Evolutionary conservation across 2,888 invertebrate genomes (phyloP), one percentile per base, ranked within the genome.

Genomic region (Leptopilina myrica): DNA sequence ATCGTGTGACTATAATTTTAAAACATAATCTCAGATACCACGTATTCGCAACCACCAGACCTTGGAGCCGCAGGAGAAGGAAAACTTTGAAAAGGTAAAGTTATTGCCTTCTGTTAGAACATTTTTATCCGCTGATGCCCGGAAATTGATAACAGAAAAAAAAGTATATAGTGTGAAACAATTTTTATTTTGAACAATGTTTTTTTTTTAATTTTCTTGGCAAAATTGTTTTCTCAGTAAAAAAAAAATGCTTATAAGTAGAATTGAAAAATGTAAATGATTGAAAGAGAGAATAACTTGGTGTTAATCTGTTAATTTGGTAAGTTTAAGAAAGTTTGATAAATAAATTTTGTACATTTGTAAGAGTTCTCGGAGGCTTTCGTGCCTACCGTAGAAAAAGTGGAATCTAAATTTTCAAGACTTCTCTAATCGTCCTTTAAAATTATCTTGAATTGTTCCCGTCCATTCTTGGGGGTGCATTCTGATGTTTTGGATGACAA

Each of bases 61-160:
- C 14, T 93, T 92, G 82, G 95, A 95, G 83, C 92, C 93, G 0
- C 94, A 95, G 83, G 95, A 95, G 84, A 93, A 92, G 87, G 92
- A 94, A 85, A 92, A 92, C 84, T 95, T 95, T 90, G 95, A 95
- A 87, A 94, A 95, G 94, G 95, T 95, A 93, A 92, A 89, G 85
- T 87, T 86, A 86, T 86, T 88, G 84, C 86, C 82, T 88, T 86
- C 84, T 85, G 86, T 85, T 86, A 85, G 85, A 86, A 86, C 78
- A 80, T 78, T 79, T 46, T 80, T 79, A 65, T 78, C 69, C 69
- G 56, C 9, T n/a, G 69, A 73, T 53, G 69, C 20, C 56, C 26
- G 69, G 69, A 33, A 33, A 33, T 33, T 33, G 2, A 33, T 33
- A 33, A 33, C 33, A 33, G 33, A 33, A 33, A 33, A 33, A 33